These are phyloP conservation scores for Enhydra lutris DNA, from an alignment of 2,113 vertebrate genomes.

Conservation along the genomic window DNA sequence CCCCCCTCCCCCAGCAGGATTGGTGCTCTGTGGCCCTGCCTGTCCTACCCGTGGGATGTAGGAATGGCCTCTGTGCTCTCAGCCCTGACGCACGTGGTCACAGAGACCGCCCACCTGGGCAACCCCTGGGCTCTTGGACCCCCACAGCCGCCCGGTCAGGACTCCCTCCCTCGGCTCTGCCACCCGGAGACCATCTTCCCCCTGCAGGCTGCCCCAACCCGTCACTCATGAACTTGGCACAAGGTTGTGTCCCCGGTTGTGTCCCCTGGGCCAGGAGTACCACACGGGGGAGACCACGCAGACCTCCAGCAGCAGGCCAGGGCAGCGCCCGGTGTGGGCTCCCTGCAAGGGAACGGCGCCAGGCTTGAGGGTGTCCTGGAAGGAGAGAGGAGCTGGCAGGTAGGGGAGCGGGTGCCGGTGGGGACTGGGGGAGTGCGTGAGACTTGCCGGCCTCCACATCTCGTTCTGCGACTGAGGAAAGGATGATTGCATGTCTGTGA, in stretches of 20 bases:
- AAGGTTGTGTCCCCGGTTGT: neutral
- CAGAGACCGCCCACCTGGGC: neutral
- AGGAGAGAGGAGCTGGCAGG: neutral
- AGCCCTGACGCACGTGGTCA: neutral
- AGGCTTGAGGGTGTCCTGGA: neutral
- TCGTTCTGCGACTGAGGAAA: accelerated
- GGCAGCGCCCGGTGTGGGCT: neutral
- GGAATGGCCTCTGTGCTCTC: neutral
- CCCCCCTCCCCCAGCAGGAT: no score
- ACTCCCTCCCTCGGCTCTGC: neutral
- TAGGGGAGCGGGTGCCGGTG: accelerated
- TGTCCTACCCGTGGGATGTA: neutral
- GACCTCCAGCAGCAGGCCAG: neutral
- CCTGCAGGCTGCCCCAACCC: neutral
- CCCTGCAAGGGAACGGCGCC: neutral
- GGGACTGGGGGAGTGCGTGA: no score
- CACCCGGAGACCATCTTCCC: neutral
- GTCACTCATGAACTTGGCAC: neutral
- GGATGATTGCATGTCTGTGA: no score
- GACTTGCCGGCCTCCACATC: neutral
- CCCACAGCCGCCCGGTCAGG: neutral
- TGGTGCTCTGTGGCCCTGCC: neutral
- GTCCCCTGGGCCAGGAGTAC: neutral
- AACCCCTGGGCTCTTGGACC: neutral
- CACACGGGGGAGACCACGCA: neutral